These are phyloP conservation scores for Diogma glabrata DNA, from an alignment of 2,888 invertebrate genomes.

Conservation along the genomic window DNA sequence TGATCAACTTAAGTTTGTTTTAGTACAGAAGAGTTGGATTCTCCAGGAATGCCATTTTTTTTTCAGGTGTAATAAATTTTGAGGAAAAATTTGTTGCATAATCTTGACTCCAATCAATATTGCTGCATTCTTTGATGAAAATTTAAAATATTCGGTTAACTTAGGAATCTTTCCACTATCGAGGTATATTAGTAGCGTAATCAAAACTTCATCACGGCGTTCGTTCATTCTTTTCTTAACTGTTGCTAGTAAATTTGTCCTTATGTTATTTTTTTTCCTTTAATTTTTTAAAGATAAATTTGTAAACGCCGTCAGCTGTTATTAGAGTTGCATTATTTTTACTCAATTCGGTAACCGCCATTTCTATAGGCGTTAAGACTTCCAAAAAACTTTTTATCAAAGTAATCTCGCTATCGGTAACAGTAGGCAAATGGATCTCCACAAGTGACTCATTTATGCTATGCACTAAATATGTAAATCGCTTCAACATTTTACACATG, in stretches of 20 bases:
- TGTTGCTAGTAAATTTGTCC: not conserved
- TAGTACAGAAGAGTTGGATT: not conserved
- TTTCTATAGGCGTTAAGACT: conserved; percentile 6
- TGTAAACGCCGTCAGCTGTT: conserved; percentile 9
- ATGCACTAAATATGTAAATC: conserved; percentile 2
- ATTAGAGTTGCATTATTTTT: conserved; percentile 7
- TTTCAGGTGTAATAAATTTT: not conserved
- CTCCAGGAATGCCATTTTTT: too few relatives aligned
- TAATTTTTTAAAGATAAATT: conserved; percentile 5
- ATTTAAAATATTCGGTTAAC: not conserved
- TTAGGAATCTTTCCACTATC: not conserved
- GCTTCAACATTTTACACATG: conserved; percentile 3
- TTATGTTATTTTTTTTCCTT: conserved; percentile 3
- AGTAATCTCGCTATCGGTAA: not conserved
- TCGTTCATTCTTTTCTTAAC: not conserved
- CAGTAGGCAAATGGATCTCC: conserved; percentile 1
- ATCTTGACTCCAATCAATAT: not conserved
- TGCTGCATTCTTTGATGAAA: not conserved
- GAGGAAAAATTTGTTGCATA: not conserved
- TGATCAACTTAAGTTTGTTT: not conserved
- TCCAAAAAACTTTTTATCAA: conserved; percentile 1
- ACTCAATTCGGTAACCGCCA: conserved; percentile 7
- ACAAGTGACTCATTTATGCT: conserved; percentile 3
- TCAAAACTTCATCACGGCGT: not conserved
- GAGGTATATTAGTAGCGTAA: not conserved